Percentiles rank a stretch among this genome's conserved stretches.
Conservation (phyloP, 2,888 invertebrate species). For the Lasioglossum oenotherae region DNA sequence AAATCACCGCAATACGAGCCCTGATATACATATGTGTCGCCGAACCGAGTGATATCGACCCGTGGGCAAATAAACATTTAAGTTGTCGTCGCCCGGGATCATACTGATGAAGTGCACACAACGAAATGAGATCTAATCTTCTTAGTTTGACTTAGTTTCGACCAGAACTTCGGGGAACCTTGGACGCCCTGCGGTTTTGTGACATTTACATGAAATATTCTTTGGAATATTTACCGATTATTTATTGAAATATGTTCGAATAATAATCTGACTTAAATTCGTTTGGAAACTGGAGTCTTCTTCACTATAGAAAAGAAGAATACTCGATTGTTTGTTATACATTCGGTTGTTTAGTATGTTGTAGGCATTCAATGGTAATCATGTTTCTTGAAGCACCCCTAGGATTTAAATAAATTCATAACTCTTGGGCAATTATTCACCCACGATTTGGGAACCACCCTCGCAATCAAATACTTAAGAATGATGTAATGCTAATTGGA, state of each 20-base stretch:
- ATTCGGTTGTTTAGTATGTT: neutral
- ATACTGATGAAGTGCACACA: neutral
- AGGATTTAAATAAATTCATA: constrained; percentile 32
- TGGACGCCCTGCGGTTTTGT: neutral
- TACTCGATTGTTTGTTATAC: neutral
- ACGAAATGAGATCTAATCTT: neutral
- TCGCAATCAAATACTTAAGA: constrained; percentile 32
- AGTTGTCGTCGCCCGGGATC: neutral
- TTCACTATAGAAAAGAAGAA: too few relatives aligned
- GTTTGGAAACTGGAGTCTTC: too few relatives aligned
- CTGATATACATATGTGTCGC: neutral
- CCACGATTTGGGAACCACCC: constrained; percentile 9
- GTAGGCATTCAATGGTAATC: neutral
- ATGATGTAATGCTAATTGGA: constrained; percentile 27
- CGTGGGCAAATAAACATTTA: neutral
- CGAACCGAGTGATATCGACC: neutral
- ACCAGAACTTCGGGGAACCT: neutral
- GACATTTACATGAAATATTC: neutral
- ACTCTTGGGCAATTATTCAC: constrained; percentile 32
- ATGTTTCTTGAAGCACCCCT: neutral
- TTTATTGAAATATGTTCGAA: neutral
- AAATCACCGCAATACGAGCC: constrained; percentile 5
- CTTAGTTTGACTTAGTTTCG: neutral
- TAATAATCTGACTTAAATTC: too few relatives aligned
- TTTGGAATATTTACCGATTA: neutral